Base-by-base conservation (phyloP, 2,113 vertebrate species). In the Arizona elegans region DNA sequence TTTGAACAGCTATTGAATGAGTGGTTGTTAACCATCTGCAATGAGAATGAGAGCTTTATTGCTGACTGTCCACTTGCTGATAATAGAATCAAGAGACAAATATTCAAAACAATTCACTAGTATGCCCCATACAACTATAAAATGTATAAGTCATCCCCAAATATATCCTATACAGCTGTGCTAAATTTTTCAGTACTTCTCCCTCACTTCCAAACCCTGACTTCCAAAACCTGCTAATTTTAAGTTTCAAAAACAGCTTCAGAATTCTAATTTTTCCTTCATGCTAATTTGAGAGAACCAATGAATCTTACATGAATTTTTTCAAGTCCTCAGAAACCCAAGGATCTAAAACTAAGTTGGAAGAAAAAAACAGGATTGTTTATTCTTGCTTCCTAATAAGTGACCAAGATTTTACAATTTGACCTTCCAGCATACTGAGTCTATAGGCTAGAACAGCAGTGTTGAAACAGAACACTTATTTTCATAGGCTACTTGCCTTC, bases 401-500 rank as follows among this genome's bases (percentile, higher is more conserved):
- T 38, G n/a, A 52, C 5, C 9, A 92, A 12, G 21, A 54, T 86
- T 56, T 55, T 24, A 56, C 21, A 13, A 17, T 81, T 38, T 50
- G 53, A 54, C 58, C n/a, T 38, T 92, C 13, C 54, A 75, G 24
- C 24, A 88, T 52, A 81, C 33, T 55, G 52, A n/a, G 23, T 65
- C 15, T 50, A 21, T 55, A 26, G 29, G 13, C 75, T 8, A 29
- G 58, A 86, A 89, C n/a, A n/a, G 26, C 65, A 59, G 2, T 59
- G 29, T 19, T 38, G n/a, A 21, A 17, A 90, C 38, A 54, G 13
- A 65, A 33, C 0, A 9, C 6, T 54, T 7, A 58, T 33, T 58
- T 47, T 86, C 2, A 43, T 15, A 53, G 54, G 29, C 88, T 65
- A 95, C 93, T 93, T 93, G 97, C 98, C 98, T 97, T 98, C 98